Conservation (phyloP, 1,140 invertebrate species). For the Microplitis demolitor region DNA sequence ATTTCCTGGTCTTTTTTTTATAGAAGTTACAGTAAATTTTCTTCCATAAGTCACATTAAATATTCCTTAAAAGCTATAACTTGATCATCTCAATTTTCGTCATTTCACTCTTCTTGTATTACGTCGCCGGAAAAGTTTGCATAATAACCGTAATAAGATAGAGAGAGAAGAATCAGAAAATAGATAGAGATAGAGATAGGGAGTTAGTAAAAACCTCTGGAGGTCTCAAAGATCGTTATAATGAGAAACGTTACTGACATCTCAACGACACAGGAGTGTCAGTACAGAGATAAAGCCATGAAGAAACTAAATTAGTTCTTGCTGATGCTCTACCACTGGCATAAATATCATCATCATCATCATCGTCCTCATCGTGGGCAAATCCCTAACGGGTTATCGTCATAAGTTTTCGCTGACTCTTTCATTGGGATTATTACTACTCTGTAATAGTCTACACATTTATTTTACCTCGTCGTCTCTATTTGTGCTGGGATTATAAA, state of each 20-base stretch:
- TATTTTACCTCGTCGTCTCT: neutral
- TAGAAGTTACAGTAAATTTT: neutral
- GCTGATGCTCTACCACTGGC: no score
- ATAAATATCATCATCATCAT: no score
- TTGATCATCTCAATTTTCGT: constrained; percentile 1
- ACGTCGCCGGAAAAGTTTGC: constrained; percentile 13
- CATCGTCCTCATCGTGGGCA: neutral
- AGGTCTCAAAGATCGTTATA: constrained; percentile 13
- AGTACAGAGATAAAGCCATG: constrained; percentile 17
- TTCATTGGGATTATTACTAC: constrained; percentile 3
- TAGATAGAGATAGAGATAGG: no score
- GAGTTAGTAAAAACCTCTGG: neutral
- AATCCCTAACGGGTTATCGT: constrained; percentile 16
- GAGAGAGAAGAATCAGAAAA: no score
- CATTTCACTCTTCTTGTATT: constrained; percentile 1
- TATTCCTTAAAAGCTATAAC: neutral
- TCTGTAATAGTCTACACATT: neutral
- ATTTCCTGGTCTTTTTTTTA: no score
- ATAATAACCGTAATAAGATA: constrained; percentile 8
- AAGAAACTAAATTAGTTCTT: constrained; percentile 19
- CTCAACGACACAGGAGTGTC: constrained; percentile 23
- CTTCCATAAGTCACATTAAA: constrained; percentile 1
- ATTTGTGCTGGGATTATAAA: neutral
- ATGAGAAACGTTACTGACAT: constrained; percentile 12
- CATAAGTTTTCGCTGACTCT: neutral